A percentile compares a stretch with the other conserved stretches of the same genome.
Conservation (phyloP, 2,797 vertebrate genomes). For the Myotis daubentonii region DNA sequence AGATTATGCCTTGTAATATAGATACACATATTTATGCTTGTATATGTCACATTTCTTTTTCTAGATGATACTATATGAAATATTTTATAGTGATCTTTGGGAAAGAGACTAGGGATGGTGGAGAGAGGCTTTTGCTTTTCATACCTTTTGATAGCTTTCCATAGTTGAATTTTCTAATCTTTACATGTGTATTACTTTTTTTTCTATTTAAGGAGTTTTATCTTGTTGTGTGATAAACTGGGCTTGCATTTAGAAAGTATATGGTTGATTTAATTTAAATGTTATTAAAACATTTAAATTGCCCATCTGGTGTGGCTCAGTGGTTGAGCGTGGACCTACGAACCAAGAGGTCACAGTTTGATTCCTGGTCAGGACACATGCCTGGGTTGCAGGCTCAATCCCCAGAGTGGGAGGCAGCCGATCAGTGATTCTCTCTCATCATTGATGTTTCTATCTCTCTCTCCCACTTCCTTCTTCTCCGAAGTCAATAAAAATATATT, state of each 20-base stretch:
- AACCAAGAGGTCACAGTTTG: too few species aligned
- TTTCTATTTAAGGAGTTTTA: background rate
- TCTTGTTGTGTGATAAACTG: background rate
- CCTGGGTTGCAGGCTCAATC: too few species aligned
- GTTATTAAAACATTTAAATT: background rate
- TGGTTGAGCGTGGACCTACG: too few species aligned
- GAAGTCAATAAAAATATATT: too few species aligned
- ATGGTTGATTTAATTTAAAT: background rate
- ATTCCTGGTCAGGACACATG: too few species aligned
- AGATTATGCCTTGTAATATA: background rate
- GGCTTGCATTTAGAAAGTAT: background rate
- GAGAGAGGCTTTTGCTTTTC: conserved; percentile 5
- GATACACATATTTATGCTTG: background rate
- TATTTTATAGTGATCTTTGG: background rate
- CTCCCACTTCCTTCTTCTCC: too few species aligned
- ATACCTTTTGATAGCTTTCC: background rate
- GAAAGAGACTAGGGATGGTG: background rate
- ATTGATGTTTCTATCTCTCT: too few species aligned
- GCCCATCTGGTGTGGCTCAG: too few species aligned
- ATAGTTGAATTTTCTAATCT: background rate
- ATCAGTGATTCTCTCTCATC: too few species aligned
- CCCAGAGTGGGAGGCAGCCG: too few species aligned
- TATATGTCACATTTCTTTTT: background rate
- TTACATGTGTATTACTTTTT: background rate
- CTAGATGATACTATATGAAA: background rate